These are phyloP conservation scores for Melanotaenia boesemani DNA, from an alignment of 2,797 vertebrate species.

Conservation along the genomic window DNA sequence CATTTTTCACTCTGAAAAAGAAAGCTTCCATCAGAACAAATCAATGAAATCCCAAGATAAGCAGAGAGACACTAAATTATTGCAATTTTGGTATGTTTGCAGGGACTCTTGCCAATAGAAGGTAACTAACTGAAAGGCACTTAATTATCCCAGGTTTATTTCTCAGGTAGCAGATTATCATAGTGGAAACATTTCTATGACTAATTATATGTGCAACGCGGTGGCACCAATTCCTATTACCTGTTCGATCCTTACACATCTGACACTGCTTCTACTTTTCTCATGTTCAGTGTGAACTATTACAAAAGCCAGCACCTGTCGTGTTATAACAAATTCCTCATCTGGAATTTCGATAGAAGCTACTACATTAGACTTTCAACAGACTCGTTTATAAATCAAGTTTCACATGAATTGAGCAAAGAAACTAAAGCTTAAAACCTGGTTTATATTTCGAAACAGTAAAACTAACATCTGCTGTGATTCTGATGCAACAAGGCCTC, in stretches of 20 bases:
- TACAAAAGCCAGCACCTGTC: not conserved
- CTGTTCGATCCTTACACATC: not conserved
- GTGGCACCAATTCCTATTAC: not conserved
- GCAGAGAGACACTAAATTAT: no score
- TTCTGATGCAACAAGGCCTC: conserved; percentile 59
- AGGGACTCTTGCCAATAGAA: not conserved
- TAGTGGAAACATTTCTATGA: not conserved
- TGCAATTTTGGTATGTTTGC: not conserved
- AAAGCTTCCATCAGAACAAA: no score
- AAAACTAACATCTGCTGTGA: not conserved
- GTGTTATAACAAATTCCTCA: not conserved
- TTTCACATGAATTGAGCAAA: not conserved
- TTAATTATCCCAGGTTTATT: not conserved
- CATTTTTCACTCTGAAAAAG: no score
- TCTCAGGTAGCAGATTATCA: not conserved
- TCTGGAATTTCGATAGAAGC: not conserved
- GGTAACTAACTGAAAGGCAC: not conserved
- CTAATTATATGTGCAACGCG: not conserved
- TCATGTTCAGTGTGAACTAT: not conserved
- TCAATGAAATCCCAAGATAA: no score
- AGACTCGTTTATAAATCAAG: not conserved
- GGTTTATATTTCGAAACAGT: not conserved
- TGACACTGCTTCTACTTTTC: not conserved
- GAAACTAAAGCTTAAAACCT: not conserved
- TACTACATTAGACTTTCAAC: not conserved